phyloP scores from a whole-genome alignment of 2,888 invertebrate species.

The Periphyllus acericola region DNA sequence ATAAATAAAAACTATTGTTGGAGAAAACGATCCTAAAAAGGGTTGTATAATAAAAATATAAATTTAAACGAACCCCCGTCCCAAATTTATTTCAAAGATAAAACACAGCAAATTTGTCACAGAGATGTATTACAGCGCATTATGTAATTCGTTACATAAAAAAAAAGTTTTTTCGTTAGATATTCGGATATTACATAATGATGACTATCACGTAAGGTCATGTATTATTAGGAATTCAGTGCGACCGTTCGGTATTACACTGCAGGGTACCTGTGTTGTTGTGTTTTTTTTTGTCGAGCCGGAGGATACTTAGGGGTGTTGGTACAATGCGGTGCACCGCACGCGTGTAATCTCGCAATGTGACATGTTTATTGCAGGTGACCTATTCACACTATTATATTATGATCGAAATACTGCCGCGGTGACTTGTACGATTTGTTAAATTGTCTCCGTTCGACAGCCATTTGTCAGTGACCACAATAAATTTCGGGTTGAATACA shows the following conservation, averaged over 20 bases:
- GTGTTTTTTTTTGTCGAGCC: not conserved
- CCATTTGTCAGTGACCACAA: not conserved
- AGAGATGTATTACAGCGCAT: not conserved
- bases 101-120: not conserved
- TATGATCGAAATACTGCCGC: not conserved
- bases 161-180: not conserved
- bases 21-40: slow-evolving; percentile 1
- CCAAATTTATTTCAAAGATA: not conserved
- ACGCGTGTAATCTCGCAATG: not conserved
- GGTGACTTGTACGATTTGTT: slow-evolving; percentile 27
- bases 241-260: not conserved
- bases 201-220: not conserved
- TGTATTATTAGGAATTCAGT: too few species aligned
- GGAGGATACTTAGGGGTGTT: not conserved
- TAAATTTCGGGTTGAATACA: slow-evolving; percentile 22
- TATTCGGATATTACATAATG: not conserved
- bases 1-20: not conserved
- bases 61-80: not conserved
- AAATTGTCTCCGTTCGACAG: slow-evolving; percentile 21
- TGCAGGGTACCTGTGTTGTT: not conserved
- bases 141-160: not conserved
- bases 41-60: not conserved
- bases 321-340: too few species aligned
- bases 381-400: slow-evolving; percentile 27
- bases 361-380: slow-evolving; percentile 40